These are phyloP conservation scores for Eulemur rubriventer DNA, from an alignment of 2,797 vertebrate genomes.

Conservation along the genomic window DNA sequence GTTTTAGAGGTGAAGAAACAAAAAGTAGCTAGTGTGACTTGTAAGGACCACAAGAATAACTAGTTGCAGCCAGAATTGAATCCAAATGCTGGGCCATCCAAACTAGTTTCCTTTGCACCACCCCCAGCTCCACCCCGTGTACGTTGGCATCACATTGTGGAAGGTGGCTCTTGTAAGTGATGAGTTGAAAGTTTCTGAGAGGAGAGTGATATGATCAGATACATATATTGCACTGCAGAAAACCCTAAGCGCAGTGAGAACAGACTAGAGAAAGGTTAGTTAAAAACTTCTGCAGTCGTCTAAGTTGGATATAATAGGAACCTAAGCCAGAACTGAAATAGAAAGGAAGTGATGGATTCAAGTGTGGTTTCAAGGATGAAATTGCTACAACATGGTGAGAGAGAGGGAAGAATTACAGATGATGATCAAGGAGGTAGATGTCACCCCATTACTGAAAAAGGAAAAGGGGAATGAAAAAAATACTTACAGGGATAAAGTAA, in stretches of 20 bases:
- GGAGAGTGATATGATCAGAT: neutral
- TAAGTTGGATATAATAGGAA: neutral
- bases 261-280: neutral
- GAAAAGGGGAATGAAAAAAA: neutral
- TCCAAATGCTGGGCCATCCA: neutral
- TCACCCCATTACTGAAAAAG: neutral
- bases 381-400: constrained; percentile 19
- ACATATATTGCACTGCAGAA: neutral
- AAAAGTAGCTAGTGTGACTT: neutral
- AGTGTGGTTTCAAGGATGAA: constrained; percentile 33
- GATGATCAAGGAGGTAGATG: neutral
- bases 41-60: neutral
- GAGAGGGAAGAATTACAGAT: constrained; percentile 29
- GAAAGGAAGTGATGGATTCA: constrained; percentile 27
- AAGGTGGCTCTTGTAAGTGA: neutral
- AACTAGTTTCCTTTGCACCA: neutral
- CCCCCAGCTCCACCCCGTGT: neutral
- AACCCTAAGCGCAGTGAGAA: neutral
- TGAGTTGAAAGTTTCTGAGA: neutral
- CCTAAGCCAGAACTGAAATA: neutral
- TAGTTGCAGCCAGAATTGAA: neutral
- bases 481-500: neutral
- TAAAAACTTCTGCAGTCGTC: constrained; percentile 1
- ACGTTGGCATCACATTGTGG: neutral
- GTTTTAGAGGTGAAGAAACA: neutral